A percentile compares a stretch with the other conserved stretches of the same genome.
Evolutionary conservation across 2,888 invertebrate genomes (phyloP).

Genomic region (Adelphocoris suturalis): DNA sequence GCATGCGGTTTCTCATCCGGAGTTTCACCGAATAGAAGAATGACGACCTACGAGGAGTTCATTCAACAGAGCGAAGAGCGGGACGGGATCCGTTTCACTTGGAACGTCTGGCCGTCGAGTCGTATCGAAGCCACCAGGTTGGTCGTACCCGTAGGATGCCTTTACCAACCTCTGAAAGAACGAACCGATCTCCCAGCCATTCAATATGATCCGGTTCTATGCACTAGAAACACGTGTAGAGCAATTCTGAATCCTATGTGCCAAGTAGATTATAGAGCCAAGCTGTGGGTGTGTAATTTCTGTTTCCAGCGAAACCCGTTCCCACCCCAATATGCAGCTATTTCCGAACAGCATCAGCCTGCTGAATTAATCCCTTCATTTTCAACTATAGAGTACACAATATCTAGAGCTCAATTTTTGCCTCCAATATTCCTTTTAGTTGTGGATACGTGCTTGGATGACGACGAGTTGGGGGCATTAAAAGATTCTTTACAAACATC

Average conservation of each 20-base stretch:
- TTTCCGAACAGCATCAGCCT: conserved; percentile 98
- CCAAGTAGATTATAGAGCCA: conserved; percentile 98
- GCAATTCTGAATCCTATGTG: conserved; percentile 98
- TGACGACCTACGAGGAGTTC: conserved; percentile 96
- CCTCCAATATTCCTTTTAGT: conserved; percentile 97
- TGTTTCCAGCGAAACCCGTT: conserved; percentile 99
- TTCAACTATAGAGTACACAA: conserved; percentile 98
- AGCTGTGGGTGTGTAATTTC: conserved; percentile 99
- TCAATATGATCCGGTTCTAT: conserved; percentile 98
- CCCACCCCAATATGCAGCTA: conserved; percentile 98
- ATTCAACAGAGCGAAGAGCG: conserved; percentile 98
- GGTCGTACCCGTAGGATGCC: conserved; percentile 95
- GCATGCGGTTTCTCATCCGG: background rate
- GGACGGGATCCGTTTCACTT: conserved; percentile 97
- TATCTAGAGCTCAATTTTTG: conserved; percentile 93
- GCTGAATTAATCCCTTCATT: conserved; percentile 98
- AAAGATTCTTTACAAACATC: conserved; percentile 98
- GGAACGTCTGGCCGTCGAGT: conserved; percentile 99
- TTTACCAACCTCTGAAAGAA: conserved; percentile 98
- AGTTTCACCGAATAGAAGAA: conserved; percentile 78
- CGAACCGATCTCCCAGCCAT: conserved; percentile 94
- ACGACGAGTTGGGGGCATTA: conserved; percentile 96
- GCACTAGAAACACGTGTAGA: conserved; percentile 94
- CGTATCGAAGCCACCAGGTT: conserved; percentile 96
- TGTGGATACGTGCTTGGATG: conserved; percentile 98